Evolutionary conservation across 2,888 invertebrate species (phyloP).

Genomic region (Temnothorax unifasciatus): DNA sequence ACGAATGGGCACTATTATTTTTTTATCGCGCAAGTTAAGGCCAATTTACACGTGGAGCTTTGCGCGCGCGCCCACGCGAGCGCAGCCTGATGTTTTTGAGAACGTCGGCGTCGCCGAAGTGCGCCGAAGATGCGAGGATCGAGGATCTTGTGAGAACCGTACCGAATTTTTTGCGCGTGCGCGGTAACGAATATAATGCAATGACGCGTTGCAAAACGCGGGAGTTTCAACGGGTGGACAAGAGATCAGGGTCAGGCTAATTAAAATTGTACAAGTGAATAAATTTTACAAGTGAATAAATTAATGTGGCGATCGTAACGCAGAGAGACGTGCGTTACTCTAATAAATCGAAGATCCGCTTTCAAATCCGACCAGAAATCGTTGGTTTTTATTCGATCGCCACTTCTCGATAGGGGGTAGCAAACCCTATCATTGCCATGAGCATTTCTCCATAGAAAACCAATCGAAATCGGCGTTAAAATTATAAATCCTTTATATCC

Average conservation of each 20-base stretch:
- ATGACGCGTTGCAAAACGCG: not conserved
- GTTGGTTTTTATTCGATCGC: no score
- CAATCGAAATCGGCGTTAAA: no score
- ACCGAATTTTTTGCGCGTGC: not conserved
- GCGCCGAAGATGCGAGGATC: no score
- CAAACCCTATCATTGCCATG: no score
- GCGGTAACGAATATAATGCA: not conserved
- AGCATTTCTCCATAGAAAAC: no score
- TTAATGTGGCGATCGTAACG: no score
- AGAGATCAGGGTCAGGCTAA: not conserved
- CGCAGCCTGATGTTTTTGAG: slow-evolving; percentile 59
- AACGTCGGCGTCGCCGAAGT: slow-evolving; percentile 58
- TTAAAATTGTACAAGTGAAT: not conserved
- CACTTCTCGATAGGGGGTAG: no score
- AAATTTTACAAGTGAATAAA: not conserved
- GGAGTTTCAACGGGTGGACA: not conserved
- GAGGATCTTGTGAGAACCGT: not conserved
- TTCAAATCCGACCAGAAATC: no score
- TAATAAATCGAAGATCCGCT: no score
- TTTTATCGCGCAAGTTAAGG: slow-evolving; percentile 72
- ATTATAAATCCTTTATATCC: no score
- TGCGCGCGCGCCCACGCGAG: not conserved
- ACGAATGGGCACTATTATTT: slow-evolving; percentile 63
- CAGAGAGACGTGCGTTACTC: no score
- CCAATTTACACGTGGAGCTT: slow-evolving; percentile 64